phyloP scores from a whole-genome alignment of 2,888 invertebrate genomes.

The Eristalis pertinax region DNA sequence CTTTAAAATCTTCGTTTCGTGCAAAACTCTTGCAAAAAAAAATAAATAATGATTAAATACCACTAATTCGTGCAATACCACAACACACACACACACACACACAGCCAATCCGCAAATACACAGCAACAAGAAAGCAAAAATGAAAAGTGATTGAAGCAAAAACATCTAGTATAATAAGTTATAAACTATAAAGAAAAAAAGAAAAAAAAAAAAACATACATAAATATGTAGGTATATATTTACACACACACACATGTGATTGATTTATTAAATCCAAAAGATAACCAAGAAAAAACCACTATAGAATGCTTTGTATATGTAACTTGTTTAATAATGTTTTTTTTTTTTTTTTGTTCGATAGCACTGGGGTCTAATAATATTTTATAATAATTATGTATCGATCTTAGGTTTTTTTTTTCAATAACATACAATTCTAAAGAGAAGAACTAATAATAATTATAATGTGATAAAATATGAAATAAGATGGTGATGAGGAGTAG shows the following conservation, averaged over 20 bases:
- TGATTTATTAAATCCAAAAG: conserved; percentile 76
- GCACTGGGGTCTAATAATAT: conserved; percentile 58
- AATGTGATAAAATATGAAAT: conserved; percentile 55
- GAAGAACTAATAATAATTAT: conserved; percentile 29
- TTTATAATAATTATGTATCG: conserved; percentile 15
- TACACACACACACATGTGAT: conserved; percentile 68
- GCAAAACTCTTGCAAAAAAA: not conserved
- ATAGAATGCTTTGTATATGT: conserved; percentile 40
- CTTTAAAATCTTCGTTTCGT: not conserved
- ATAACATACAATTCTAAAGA: not conserved
- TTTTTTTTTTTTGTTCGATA: conserved; percentile 31
- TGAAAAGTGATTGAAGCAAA: conserved; percentile 74
- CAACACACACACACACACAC: conserved; percentile 15
- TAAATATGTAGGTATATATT: conserved; percentile 51
- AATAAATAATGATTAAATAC: not conserved
- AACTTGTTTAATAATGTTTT: conserved; percentile 16
- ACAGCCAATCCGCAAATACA: conserved; percentile 65
- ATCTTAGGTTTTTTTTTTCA: conserved; percentile 11
- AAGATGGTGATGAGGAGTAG: conserved; percentile 31
- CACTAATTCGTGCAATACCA: conserved; percentile 61
- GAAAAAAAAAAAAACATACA: conserved; percentile 54
- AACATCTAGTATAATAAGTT: conserved; percentile 61
- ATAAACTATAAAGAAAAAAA: conserved; percentile 65
- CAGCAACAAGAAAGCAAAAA: conserved; percentile 65
- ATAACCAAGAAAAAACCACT: conserved; percentile 48